Base-by-base conservation (phyloP, 2,797 vertebrate genomes). In the Sebastes nivosus region DNA sequence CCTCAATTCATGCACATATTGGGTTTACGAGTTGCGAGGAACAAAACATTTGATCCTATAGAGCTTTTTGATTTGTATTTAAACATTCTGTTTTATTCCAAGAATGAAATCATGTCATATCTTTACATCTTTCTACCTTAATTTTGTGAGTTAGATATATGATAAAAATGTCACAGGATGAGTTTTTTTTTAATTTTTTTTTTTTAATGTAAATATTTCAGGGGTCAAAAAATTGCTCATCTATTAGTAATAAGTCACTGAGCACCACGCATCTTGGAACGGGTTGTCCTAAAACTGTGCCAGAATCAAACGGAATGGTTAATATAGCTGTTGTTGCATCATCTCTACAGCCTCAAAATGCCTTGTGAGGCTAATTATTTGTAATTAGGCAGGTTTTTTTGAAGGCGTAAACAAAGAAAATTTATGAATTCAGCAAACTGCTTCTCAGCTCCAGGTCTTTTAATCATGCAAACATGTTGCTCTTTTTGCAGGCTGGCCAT, bases 241-340 rank as follows among this genome's bases (percentile, higher is more conserved):
- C 36, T 36, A 89, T 93, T 89, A 91, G 66, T 91, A 63, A 90
- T 75, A 80, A 89, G n/a, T 77, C 81, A 64, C 4, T 3, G 27
- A 80, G 69, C 55, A 67, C 38, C 71, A 81, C 78, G 74, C 55
- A 87, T 88, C 34, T 79, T 72, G 67, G 75, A 72, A 36, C 20
- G 5, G 42, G 61, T 72, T 64, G 69, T 69, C 79, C 73, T 63
- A 78, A 57, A 77, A 82, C 77, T 38, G 89, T 42, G 57, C 84
- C 66, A 24, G 58, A 93, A 93, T 95, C 88, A 94, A 93, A 93
- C 87, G 87, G 82, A 95, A 95, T 95, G 70, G 67, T 82, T 93
- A 88, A 94, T 90, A 81, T 27, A 54, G 66, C 80, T 36, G 75
- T 65, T 42, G 67, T 83, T 81, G 64, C 85, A 87, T 87, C 77